Conservation (phyloP, 2,113 vertebrate genomes). For the Columba janthina region DNA sequence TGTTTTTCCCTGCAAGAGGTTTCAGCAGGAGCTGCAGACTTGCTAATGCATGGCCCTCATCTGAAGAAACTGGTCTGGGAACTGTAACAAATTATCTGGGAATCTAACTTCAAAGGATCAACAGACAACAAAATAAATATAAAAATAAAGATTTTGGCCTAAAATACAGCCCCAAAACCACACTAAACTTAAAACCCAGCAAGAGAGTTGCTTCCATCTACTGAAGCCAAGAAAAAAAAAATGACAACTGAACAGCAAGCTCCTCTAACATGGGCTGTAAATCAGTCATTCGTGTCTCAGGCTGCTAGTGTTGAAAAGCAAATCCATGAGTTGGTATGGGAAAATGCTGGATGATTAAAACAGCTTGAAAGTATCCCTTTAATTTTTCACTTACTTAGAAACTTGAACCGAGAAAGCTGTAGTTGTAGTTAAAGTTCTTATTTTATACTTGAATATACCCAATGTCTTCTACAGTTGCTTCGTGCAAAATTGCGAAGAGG, state of each 20-base stretch:
- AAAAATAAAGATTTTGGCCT: conserved; percentile 2
- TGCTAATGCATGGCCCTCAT: not conserved
- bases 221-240: conserved; percentile 3
- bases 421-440: not conserved
- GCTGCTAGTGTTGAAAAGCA: not conserved
- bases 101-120: conserved; percentile 4
- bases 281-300: not conserved
- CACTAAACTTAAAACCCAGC: not conserved
- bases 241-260: not conserved
- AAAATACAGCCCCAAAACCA: not conserved
- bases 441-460: not conserved
- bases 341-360: conserved; percentile 17
- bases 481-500: not conserved
- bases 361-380: not conserved
- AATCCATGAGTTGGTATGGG: not conserved
- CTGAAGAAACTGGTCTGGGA: not conserved
- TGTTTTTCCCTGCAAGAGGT: not conserved
- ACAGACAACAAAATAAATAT: conserved; percentile 1
- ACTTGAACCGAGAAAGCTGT: not conserved
- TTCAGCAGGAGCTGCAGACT: not conserved
- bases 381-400: not conserved
- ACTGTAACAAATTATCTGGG: conserved; percentile 29
- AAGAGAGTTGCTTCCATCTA: conserved; percentile 18
- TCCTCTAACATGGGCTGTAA: not conserved
- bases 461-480: not conserved